Base-by-base conservation (phyloP, 2,113 vertebrate genomes). In the Xiphophorus couchianus region DNA sequence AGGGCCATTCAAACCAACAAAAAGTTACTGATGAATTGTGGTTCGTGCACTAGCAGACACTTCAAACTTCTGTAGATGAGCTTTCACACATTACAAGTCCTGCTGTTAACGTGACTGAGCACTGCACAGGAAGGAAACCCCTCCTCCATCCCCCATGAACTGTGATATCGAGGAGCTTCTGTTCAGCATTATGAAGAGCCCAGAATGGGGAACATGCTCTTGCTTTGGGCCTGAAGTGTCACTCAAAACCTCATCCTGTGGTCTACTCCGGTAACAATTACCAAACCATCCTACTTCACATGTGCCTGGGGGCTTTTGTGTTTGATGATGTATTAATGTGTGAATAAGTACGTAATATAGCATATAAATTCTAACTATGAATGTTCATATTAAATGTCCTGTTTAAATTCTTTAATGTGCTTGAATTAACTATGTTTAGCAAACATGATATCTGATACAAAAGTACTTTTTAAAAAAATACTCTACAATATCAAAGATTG, bases 71-170 rank as follows among this genome's bases (percentile, higher is more conserved):
- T 71, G 62, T 13, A 68, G 73, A 74, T 85, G 72, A 78, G 62
- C 8, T 70, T 81, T 84, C 80, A 77, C 84, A 84, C 81, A 58
- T 73, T 80, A 73, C 60, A 37, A 80, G 74, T 39, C 28, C 29
- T 65, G 31, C 15, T 85, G 82, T 84, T 60, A 48, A 73, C 71
- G 30, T 76, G 66, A 27, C 31, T 74, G 39, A 75, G 66, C 9
- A 62, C 39, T 73, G 37, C 74, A 85, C 27, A 78, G 69, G 71
- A 80, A 77, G 17, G 44, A 48, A 48, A 48, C 44, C 65, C 17
- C 44, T 54, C 22, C 58, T 4, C 2, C 68, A 37, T 8, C 63
- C 11, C 66, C 22, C 70, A 5, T 19, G 17, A 48, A 19, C 31
- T 78, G 64, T 69, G 60, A 78, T 68, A 28, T 39, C 37, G 44